Conservation (phyloP, 2,888 invertebrate genomes). For the Apoderus coryli region DNA sequence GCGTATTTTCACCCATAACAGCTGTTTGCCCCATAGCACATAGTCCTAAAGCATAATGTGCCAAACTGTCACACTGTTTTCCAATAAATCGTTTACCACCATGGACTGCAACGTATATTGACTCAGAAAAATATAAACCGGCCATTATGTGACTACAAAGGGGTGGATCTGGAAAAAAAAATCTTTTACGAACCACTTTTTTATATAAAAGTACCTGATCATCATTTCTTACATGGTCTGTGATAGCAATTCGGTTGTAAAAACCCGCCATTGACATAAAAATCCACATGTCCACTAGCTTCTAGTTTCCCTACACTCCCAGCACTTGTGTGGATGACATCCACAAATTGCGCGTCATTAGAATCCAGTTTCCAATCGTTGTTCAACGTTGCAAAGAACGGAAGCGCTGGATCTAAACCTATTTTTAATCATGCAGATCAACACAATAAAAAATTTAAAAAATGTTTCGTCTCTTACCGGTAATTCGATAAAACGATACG, state of each 20-base stretch:
- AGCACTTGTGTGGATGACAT: slow-evolving; percentile 80
- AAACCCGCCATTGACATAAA: slow-evolving; percentile 46
- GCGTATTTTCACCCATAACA: slow-evolving; percentile 28
- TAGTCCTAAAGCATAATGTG: slow-evolving; percentile 37
- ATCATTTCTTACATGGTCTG: slow-evolving; percentile 19
- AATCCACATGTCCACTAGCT: slow-evolving; percentile 44
- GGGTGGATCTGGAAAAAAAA: slow-evolving; percentile 31
- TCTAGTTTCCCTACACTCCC: slow-evolving; percentile 44
- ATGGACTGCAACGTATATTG: slow-evolving; percentile 34
- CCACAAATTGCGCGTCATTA: slow-evolving; percentile 70
- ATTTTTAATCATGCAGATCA: slow-evolving; percentile 6
- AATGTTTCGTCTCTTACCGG: slow-evolving; percentile 28
- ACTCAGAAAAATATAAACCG: slow-evolving; percentile 46
- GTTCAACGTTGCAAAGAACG: slow-evolving; percentile 39
- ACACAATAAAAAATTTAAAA: too few relatives aligned
- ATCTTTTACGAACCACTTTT: too few relatives aligned
- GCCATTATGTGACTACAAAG: slow-evolving; percentile 48
- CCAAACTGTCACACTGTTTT: slow-evolving; percentile 40
- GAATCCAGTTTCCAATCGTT: slow-evolving; percentile 51
- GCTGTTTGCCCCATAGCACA: slow-evolving; percentile 16
- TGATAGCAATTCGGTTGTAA: slow-evolving; percentile 25
- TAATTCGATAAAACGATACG: slow-evolving; percentile 28
- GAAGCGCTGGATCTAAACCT: slow-evolving; percentile 50
- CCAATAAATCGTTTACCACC: slow-evolving; percentile 41
- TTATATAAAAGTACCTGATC: too few relatives aligned